Evolutionary conservation across 2,888 invertebrate species (phyloP).

Genomic region (Cheilosia scutellata): DNA sequence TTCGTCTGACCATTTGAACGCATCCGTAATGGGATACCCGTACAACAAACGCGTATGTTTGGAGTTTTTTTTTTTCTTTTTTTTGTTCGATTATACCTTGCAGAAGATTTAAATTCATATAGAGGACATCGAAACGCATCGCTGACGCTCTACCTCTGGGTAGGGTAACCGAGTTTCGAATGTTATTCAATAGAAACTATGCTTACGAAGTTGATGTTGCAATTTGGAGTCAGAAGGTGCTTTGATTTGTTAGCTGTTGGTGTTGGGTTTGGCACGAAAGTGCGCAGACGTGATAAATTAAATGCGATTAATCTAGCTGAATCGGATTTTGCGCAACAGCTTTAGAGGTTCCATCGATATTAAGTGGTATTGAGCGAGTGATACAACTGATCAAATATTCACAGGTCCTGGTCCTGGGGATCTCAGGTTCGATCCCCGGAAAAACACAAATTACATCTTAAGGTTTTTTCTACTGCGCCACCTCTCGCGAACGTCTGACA

Average conservation of each 20-base stretch:
- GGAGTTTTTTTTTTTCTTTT: slow-evolving; percentile 21
- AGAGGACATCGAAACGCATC: slow-evolving; percentile 64
- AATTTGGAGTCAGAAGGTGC: slow-evolving; percentile 32
- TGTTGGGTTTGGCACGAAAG: slow-evolving; percentile 29
- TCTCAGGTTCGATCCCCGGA: no score
- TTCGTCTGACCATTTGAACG: slow-evolving; percentile 56
- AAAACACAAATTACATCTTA: no score
- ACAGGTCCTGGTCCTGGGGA: no score
- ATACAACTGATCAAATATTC: no score
- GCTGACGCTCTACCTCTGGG: slow-evolving; percentile 26
- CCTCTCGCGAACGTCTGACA: no score
- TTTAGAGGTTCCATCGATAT: background rate
- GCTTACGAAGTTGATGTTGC: slow-evolving; percentile 18
- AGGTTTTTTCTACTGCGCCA: no score
- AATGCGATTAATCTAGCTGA: slow-evolving; percentile 9
- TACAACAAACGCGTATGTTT: slow-evolving; percentile 5
- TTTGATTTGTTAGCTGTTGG: slow-evolving; percentile 44
- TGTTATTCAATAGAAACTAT: slow-evolving; percentile 53
- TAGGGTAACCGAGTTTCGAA: slow-evolving; percentile 29
- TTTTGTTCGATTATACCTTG: slow-evolving; percentile 28
- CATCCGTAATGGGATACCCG: slow-evolving; percentile 72
- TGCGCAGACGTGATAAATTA: slow-evolving; percentile 24
- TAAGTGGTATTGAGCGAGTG: background rate
- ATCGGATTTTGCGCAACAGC: background rate
- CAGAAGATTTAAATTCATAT: slow-evolving; percentile 44